phyloP scores from a whole-genome alignment of 2,888 invertebrate species.

The Noctua janthe region DNA sequence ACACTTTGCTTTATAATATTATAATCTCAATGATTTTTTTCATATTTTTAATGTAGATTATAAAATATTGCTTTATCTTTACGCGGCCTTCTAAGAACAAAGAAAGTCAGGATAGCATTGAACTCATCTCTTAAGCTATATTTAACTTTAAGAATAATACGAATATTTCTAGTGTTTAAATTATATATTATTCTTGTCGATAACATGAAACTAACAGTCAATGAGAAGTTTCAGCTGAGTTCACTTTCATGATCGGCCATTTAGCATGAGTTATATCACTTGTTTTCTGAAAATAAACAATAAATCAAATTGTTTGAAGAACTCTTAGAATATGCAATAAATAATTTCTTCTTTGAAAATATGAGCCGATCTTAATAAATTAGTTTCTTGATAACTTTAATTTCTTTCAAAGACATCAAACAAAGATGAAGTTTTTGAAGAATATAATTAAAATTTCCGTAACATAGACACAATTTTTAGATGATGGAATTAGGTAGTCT shows the following conservation, averaged over 20 bases:
- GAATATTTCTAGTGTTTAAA: constrained; percentile 18
- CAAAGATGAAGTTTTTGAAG: not conserved
- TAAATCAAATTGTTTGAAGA: constrained; percentile 40
- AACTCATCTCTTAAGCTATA: not conserved
- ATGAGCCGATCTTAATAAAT: constrained; percentile 7
- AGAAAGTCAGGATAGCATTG: not conserved
- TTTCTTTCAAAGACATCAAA: constrained; percentile 11
- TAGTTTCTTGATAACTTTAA: constrained; percentile 15
- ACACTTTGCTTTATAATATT: not conserved
- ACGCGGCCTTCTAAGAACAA: constrained; percentile 2
- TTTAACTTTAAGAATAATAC: constrained; percentile 2
- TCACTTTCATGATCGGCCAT: constrained; percentile 7
- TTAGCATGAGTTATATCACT: constrained; percentile 11
- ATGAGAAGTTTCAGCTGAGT: constrained; percentile 18
- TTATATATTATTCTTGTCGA: constrained; percentile 2
- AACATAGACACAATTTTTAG: not conserved
- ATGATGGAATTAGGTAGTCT: not conserved
- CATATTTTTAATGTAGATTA: not conserved
- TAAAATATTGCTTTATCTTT: not conserved
- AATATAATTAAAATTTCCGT: not conserved
- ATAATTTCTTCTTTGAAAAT: constrained; percentile 27
- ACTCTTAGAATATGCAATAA: constrained; percentile 11
- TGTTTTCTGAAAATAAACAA: constrained; percentile 27
- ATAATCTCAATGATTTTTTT: not conserved
- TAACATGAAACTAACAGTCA: constrained; percentile 4